phyloP scores from a whole-genome alignment of 1,140 invertebrate genomes.

The Scylla paramamosain region DNA sequence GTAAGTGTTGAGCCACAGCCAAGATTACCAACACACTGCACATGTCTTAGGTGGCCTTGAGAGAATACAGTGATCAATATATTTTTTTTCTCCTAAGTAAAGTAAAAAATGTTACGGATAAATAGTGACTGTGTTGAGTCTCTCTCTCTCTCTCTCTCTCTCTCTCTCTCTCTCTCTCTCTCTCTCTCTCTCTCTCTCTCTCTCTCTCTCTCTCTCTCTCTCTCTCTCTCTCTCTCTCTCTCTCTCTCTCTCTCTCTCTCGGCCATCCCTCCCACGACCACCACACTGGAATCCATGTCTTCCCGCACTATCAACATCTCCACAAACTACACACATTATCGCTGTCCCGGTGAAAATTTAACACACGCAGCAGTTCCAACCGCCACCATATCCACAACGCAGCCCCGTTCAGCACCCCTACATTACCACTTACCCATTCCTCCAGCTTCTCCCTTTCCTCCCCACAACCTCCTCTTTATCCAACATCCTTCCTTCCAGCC shows the following conservation, averaged over 20 bases:
- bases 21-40: too few relatives aligned
- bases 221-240: constrained; percentile 45
- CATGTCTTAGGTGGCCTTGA: too few relatives aligned
- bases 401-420: background rate
- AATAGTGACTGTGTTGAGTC: too few relatives aligned
- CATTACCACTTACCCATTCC: background rate
- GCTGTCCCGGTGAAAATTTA: background rate
- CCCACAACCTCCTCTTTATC: background rate
- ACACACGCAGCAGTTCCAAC: background rate
- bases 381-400: background rate
- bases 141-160: too few relatives aligned
- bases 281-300: background rate
- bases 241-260: background rate
- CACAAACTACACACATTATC: background rate
- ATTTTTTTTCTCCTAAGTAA: too few relatives aligned
- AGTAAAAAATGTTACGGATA: too few relatives aligned
- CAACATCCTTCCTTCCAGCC: background rate
- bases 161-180: too few relatives aligned
- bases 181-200: constrained; percentile 17
- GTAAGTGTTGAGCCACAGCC: too few relatives aligned
- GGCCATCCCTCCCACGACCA: background rate
- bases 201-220: constrained; percentile 43
- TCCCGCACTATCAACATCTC: background rate
- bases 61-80: too few relatives aligned
- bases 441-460: background rate